Base-by-base conservation (phyloP, 2,888 invertebrate species). In the Brachyptera risi region DNA sequence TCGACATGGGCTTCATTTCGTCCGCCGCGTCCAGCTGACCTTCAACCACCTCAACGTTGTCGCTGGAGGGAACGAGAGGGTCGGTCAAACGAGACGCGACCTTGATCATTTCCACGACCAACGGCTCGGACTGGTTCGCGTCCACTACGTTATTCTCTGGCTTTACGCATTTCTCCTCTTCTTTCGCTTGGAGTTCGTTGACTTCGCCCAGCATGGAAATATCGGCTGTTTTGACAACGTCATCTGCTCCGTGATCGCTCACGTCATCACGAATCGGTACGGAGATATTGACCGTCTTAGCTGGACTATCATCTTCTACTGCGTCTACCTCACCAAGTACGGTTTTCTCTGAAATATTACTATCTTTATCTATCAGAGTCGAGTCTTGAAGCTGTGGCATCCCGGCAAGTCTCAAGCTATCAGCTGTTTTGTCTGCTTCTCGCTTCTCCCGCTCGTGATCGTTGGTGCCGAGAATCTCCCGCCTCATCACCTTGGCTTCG, bases 391-490 rank as follows among this genome's bases (percentile, higher is more conserved):
- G n/a, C n/a, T n/a, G n/a, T n/a, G n/a, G n/a, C n/a, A n/a, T n/a
- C n/a, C n/a, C n/a, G n/a, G n/a, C n/a, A n/a, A n/a, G n/a, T n/a
- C n/a, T n/a, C n/a, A n/a, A n/a, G n/a, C n/a, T 38, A 15, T 38
- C 38, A 3, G 38, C 13, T 3, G 42, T n/a, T 9, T 19, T 1
- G 11, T 42, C 66, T 65, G 62, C 61, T 67, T 69, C 44, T 66
- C 68, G 56, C 68, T 64, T 47, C 31, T 58, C 58, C 1, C 58
- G 47, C 19, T 58, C 49, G 23, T 49, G 49, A n/a, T 60, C 60
- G 9, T 65, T 60, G 21, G 59, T 56, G 49, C 56, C 62, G 1
- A 68, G 56, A 21, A 68, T 68, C 19, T 69, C 68, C 54, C 68
- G 47, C 35, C 67, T 54, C 21, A 65, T 38, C 49, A 65, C 60